Evolutionary conservation across 1,140 invertebrate genomes (phyloP).

Genomic region (Harpegnathos saltator): DNA sequence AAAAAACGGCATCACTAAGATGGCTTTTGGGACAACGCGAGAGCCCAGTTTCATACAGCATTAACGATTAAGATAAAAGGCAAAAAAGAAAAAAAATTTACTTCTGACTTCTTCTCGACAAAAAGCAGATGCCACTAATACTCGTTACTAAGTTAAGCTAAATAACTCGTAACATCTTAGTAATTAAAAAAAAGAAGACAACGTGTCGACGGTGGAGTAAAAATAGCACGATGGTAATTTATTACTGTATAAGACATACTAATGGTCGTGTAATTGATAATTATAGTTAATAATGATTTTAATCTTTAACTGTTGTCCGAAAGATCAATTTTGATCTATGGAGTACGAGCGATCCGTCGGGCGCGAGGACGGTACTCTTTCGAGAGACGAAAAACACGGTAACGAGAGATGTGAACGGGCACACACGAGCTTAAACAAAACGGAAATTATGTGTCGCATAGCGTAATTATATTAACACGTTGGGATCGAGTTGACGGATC

Average conservation of each 20-base stretch:
- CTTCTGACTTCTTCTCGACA: constrained; percentile 80
- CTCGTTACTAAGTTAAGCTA: constrained; percentile 82
- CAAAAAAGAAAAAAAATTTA: constrained; percentile 77
- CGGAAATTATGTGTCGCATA: constrained; percentile 67
- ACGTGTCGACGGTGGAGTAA: constrained; percentile 74
- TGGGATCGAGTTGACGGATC: constrained; percentile 70
- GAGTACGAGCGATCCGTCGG: constrained; percentile 46
- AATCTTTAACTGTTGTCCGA: constrained; percentile 85
- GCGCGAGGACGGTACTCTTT: too few species aligned
- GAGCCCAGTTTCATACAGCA: constrained; percentile 70
- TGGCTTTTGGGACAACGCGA: constrained; percentile 60
- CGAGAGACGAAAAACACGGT: too few species aligned
- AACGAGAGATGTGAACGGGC: constrained; percentile 25
- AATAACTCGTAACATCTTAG: constrained; percentile 82
- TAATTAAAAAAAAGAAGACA: constrained; percentile 76
- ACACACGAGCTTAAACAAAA: constrained; percentile 74
- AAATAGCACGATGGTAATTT: constrained; percentile 79
- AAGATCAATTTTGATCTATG: constrained; percentile 84
- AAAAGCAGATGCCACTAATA: constrained; percentile 82
- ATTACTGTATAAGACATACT: constrained; percentile 80
- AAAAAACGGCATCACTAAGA: constrained; percentile 84
- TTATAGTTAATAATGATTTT: constrained; percentile 85
- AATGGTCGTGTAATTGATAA: constrained; percentile 82
- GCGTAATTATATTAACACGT: constrained; percentile 59
- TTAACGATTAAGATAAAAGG: constrained; percentile 80